Conservation (phyloP, 2,797 vertebrate species). For the Loris lydekkerianus region DNA sequence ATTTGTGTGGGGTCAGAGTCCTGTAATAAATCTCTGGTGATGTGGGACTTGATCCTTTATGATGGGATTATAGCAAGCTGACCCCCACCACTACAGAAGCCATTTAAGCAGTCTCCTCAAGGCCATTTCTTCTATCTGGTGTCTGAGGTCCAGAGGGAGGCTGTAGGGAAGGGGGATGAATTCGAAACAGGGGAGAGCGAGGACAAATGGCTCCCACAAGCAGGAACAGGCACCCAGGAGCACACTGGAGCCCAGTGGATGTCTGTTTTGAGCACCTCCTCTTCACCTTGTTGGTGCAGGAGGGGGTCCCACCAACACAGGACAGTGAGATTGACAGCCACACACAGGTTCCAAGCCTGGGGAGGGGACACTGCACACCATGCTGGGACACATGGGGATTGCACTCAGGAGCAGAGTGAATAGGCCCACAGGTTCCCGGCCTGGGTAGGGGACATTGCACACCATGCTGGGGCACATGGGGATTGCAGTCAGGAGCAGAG, state of each 20-base stretch:
- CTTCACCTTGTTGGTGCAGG: not conserved
- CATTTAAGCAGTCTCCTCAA: not conserved
- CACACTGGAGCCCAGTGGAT: rapidly evolving
- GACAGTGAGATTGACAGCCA: rapidly evolving
- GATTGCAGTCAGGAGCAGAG: not conserved
- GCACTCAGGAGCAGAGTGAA: not conserved
- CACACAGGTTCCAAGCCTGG: no score
- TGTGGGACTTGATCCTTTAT: not conserved
- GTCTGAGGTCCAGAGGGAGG: rapidly evolving
- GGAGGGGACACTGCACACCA: rapidly evolving
- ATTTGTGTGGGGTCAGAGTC: not conserved
- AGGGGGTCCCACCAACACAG: rapidly evolving
- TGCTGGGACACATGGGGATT: rapidly evolving
- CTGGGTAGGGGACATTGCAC: rapidly evolving
- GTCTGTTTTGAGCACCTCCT: not conserved
- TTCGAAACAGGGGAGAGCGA: not conserved
- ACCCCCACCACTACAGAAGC: rapidly evolving
- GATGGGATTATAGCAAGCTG: not conserved
- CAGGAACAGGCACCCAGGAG: rapidly evolving
- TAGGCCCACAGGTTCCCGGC: no score
- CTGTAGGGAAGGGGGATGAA: rapidly evolving
- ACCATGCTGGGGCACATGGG: rapidly evolving
- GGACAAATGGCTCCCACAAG: rapidly evolving
- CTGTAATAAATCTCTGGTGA: not conserved
- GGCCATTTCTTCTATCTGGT: not conserved